Conservation (phyloP, 1,140 invertebrate genomes). For the Drosophila nannoptera region DNA sequence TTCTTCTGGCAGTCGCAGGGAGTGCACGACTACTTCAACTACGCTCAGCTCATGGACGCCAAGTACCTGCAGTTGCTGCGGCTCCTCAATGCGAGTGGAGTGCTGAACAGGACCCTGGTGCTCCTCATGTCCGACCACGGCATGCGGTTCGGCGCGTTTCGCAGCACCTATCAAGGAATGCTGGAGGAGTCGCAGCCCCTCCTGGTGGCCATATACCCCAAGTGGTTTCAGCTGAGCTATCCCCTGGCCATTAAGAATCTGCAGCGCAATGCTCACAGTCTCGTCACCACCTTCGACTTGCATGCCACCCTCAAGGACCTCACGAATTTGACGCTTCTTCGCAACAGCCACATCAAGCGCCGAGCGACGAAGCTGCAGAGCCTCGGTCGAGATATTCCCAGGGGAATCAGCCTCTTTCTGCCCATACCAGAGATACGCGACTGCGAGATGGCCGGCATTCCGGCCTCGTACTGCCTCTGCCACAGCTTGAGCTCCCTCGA, state of each 20-base stretch:
- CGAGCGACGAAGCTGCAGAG: conserved; percentile 19
- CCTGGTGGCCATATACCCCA: conserved; percentile 86
- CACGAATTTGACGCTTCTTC: conserved; percentile 78
- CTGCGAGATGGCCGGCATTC: conserved; percentile 82
- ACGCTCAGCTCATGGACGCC: conserved; percentile 20
- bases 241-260: conserved; percentile 84
- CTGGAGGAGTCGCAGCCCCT: conserved; percentile 92
- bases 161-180: conserved; percentile 86
- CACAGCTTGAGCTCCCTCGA: not conserved
- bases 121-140: conserved; percentile 95
- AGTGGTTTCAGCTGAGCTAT: conserved; percentile 84
- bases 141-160: conserved; percentile 86
- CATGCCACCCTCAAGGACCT: conserved; percentile 84
- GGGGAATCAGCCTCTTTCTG: conserved; percentile 87
- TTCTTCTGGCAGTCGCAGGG: conserved; percentile 57
- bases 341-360: conserved; percentile 43
- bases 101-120: conserved; percentile 84
- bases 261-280: conserved; percentile 83
- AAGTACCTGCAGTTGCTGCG: conserved; percentile 32
- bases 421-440: conserved; percentile 85
- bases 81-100: conserved; percentile 48
- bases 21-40: conserved; percentile 50
- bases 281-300: conserved; percentile 90
- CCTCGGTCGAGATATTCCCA: conserved; percentile 35
- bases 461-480: conserved; percentile 37